Evolutionary conservation across 1,140 invertebrate genomes (phyloP).

Genomic region (Drosophila watanabei): DNA sequence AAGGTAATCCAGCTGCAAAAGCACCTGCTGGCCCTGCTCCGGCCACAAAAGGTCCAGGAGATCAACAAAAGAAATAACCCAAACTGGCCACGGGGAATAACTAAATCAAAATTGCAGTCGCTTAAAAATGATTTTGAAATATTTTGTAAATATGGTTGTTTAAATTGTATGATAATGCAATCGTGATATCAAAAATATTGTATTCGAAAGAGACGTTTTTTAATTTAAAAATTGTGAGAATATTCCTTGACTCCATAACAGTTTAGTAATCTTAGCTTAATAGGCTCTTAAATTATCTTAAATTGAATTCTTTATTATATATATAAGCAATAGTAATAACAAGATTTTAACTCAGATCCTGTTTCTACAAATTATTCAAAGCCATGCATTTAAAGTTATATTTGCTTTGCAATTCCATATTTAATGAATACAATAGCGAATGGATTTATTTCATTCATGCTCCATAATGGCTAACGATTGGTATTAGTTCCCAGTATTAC

Average conservation of each 20-base stretch:
- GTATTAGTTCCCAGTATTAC: too few relatives aligned
- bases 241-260: background rate
- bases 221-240: background rate
- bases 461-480: too few relatives aligned
- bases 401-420: too few relatives aligned
- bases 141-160: background rate
- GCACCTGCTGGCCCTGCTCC: background rate
- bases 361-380: too few relatives aligned
- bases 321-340: too few relatives aligned
- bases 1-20: background rate
- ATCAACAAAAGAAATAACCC: background rate
- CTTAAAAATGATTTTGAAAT: background rate
- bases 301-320: too few relatives aligned
- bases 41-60: background rate
- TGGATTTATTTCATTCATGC: background rate
- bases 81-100: background rate
- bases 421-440: background rate
- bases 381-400: too few relatives aligned
- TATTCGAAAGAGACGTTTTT: background rate
- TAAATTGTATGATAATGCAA: background rate
- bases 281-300: too few relatives aligned
- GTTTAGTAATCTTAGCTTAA: too few relatives aligned
- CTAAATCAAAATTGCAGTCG: background rate
- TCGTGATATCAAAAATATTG: background rate
- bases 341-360: too few relatives aligned